These are phyloP conservation scores for Gobionotothen gibberifrons DNA, from an alignment of 2,797 vertebrate genomes.

Conservation along the genomic window DNA sequence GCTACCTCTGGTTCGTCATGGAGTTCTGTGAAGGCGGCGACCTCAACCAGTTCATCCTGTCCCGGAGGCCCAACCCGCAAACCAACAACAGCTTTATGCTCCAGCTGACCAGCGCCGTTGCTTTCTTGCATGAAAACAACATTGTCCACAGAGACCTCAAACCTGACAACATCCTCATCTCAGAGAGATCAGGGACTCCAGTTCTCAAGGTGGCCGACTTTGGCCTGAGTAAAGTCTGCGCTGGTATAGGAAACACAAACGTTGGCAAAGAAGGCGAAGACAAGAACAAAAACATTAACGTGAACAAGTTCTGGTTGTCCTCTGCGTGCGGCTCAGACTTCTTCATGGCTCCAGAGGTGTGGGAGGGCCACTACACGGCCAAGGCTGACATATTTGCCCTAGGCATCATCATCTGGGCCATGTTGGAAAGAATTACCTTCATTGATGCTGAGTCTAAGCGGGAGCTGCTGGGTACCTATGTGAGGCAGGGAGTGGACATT, in stretches of 20 bases:
- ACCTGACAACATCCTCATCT: conserved; percentile 97
- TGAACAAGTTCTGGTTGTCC: conserved; percentile 96
- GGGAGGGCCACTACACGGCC: conserved; percentile 99
- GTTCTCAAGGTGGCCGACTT: conserved; percentile 97
- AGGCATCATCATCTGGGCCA: conserved; percentile 98
- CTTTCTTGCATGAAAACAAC: conserved; percentile 95
- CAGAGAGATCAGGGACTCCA: conserved; percentile 89
- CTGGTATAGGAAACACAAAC: conserved; percentile 82
- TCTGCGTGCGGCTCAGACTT: conserved; percentile 96
- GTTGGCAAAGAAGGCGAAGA: conserved; percentile 56
- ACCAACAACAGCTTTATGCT: conserved; percentile 97
- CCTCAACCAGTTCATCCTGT: conserved; percentile 95
- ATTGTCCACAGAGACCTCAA: conserved; percentile 97
- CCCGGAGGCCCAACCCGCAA: conserved; percentile 87
- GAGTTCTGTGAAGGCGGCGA: conserved; percentile 98
- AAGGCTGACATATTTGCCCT: conserved; percentile 98
- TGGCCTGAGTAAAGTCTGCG: conserved; percentile 95
- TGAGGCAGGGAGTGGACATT: conserved; percentile 92
- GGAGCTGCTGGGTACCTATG: conserved; percentile 94
- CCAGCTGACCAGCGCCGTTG: conserved; percentile 94
- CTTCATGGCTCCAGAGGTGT: conserved; percentile 97
- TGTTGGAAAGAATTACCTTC: conserved; percentile 96
- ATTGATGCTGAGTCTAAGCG: conserved; percentile 94
- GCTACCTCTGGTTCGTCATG: conserved; percentile 98
- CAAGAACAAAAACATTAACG: conserved; percentile 73